phyloP scores from a whole-genome alignment of 2,888 invertebrate species.

The Cantharis lateralis region DNA sequence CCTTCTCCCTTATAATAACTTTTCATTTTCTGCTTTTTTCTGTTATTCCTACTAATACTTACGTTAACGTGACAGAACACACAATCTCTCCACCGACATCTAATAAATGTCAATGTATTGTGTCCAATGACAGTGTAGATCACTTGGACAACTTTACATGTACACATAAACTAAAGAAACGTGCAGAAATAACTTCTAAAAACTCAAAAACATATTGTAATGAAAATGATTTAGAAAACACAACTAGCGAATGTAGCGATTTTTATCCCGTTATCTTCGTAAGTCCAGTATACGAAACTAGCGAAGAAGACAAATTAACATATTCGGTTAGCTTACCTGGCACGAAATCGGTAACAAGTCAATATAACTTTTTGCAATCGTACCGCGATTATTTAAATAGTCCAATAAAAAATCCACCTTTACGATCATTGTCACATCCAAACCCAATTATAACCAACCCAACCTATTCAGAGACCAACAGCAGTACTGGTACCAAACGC shows the following conservation, averaged over 20 bases:
- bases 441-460: conserved; percentile 44
- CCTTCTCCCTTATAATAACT: conserved; percentile 32
- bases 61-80: neutral
- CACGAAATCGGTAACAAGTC: neutral
- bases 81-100: neutral
- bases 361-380: conserved; percentile 6
- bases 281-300: neutral
- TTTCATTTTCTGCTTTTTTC: neutral
- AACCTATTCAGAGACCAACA: conserved; percentile 50
- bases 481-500: conserved; percentile 64
- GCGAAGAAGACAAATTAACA: neutral
- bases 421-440: conserved; percentile 49
- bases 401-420: conserved; percentile 9
- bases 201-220: neutral
- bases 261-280: neutral
- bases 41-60: neutral
- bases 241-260: neutral
- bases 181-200: neutral
- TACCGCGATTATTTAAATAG: conserved; percentile 5
- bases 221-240: neutral
- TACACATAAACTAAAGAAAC: neutral
- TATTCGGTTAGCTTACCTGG: conserved; percentile 3
- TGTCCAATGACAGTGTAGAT: neutral
- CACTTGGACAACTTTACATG: neutral
- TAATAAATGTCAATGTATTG: neutral